A percentile compares a stretch with the other conserved stretches of the same genome.
Conservation (phyloP, 2,113 vertebrate genomes). For the Hydrochoerus hydrochaeris region DNA sequence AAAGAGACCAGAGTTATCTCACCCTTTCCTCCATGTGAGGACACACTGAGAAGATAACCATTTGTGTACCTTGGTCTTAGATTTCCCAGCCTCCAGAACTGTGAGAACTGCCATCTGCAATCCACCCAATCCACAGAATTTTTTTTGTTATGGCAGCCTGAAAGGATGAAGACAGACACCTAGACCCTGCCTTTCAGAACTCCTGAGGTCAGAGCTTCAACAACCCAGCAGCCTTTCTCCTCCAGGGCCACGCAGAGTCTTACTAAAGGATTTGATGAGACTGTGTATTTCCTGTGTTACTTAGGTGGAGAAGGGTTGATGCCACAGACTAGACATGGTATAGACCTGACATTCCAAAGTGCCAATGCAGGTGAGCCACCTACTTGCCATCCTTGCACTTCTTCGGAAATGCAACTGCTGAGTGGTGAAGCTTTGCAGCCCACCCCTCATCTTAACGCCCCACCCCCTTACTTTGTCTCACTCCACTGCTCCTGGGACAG, state of each 20-base stretch:
- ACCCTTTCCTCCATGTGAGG: fast-evolving
- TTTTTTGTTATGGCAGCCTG: not conserved
- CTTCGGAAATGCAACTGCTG: not conserved
- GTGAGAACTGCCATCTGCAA: not conserved
- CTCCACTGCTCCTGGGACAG: not conserved
- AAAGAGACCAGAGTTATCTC: not conserved
- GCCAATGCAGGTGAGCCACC: fast-evolving
- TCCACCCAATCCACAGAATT: not conserved
- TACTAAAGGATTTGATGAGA: not conserved
- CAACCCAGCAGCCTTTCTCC: not conserved
- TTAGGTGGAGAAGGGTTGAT: not conserved
- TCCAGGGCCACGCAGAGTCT: not conserved
- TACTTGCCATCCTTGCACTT: not conserved
- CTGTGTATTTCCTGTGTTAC: not conserved
- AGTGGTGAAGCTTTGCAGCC: fast-evolving
- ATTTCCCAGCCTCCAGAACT: not conserved
- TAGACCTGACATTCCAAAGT: fast-evolving
- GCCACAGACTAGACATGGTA: fast-evolving
- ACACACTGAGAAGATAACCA: too few relatives aligned
- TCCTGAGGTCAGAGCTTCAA: not conserved
- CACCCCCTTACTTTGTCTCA: not conserved
- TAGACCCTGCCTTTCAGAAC: not conserved
- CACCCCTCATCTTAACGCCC: fast-evolving
- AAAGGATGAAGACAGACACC: not conserved
- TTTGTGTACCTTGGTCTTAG: not conserved